These are phyloP conservation scores for Bucorvus abyssinicus DNA, from an alignment of 2,797 vertebrate genomes.

Conservation along the genomic window DNA sequence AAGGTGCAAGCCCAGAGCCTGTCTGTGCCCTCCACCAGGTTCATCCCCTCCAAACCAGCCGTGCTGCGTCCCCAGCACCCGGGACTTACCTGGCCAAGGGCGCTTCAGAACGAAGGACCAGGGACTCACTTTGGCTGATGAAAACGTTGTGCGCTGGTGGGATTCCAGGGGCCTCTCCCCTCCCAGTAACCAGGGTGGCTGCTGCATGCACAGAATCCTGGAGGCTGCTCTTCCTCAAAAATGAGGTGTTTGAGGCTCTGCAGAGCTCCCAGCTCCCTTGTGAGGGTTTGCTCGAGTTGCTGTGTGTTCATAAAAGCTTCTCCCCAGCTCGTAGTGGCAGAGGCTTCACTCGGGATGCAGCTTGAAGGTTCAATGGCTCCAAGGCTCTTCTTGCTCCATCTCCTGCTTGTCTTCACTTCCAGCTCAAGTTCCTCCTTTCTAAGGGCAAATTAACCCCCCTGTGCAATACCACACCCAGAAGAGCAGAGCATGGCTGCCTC, in stretches of 20 bases:
- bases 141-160: not conserved
- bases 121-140: not conserved
- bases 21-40: not conserved
- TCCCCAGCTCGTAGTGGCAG: not conserved
- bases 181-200: not conserved
- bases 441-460: not conserved
- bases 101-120: not conserved
- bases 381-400: not conserved
- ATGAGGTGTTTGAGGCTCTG: fast-evolving
- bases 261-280: not conserved
- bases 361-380: not conserved
- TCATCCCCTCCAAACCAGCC: not conserved
- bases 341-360: fast-evolving
- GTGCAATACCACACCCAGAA: not conserved
- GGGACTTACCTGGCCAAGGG: too few species aligned
- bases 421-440: not conserved
- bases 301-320: not conserved
- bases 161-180: not conserved
- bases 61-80: fast-evolving
- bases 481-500: not conserved
- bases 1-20: not conserved
- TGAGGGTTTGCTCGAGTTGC: not conserved
- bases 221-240: not conserved
- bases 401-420: not conserved
- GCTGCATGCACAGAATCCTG: not conserved